Conservation (phyloP, 1,140 invertebrate genomes). For the Bacillus rossius region DNA sequence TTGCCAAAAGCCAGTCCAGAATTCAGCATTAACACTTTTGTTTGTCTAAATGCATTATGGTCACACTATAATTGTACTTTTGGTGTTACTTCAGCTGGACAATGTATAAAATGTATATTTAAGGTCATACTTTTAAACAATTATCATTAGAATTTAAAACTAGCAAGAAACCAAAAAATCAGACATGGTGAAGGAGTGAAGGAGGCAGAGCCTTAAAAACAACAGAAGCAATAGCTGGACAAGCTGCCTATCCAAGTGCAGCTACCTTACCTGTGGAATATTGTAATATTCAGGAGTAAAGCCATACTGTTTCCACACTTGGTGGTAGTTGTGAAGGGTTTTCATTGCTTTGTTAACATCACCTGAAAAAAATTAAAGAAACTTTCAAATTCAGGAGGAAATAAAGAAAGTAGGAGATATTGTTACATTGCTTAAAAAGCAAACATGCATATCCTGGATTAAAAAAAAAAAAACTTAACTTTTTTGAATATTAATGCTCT, state of each 20-base stretch:
- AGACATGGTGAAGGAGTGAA: too few species aligned
- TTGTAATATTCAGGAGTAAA: conserved; percentile 98
- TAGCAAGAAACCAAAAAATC: too few species aligned
- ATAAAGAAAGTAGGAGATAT: not conserved
- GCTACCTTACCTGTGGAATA: conserved; percentile 57
- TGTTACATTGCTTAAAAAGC: not conserved
- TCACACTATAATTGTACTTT: too few species aligned
- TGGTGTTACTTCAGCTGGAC: too few species aligned
- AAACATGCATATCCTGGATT: not conserved
- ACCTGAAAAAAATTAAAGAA: conserved; percentile 49
- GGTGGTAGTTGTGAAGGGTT: conserved; percentile 92
- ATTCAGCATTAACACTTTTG: too few species aligned
- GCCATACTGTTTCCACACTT: conserved; percentile 94
- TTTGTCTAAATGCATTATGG: too few species aligned
- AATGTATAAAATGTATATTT: too few species aligned
- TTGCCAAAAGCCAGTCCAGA: too few species aligned
- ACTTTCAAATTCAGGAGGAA: conserved; percentile 6
- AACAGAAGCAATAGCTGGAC: too few species aligned
- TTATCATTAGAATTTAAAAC: too few species aligned
- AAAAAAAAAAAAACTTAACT: not conserved
- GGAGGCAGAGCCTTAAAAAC: too few species aligned
- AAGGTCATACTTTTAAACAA: too few species aligned
- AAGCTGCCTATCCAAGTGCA: not conserved
- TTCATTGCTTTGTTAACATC: conserved; percentile 89
- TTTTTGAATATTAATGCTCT: not conserved